Evolutionary conservation across 2,113 vertebrate species (phyloP).

Genomic region (Verasper variegatus): DNA sequence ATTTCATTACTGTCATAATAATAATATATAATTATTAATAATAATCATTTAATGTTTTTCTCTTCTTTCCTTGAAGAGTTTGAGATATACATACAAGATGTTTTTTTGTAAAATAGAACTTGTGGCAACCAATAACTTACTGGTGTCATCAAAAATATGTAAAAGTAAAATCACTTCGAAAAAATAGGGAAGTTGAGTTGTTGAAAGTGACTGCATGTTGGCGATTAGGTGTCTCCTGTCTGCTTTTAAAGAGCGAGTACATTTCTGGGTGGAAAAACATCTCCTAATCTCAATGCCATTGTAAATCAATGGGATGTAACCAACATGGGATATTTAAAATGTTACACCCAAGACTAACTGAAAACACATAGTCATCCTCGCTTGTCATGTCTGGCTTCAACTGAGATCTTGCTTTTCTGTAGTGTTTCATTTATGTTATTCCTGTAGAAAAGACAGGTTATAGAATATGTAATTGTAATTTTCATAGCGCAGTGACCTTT

Average conservation of each 20-base stretch:
- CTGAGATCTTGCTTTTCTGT: conserved; percentile 15
- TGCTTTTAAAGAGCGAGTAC: conserved; percentile 31
- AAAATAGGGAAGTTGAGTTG: neutral
- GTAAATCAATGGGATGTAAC: conserved; percentile 54
- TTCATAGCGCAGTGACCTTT: neutral
- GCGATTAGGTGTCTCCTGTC: neutral
- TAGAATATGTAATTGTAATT: neutral
- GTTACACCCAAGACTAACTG: conserved; percentile 60
- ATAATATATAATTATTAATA: neutral
- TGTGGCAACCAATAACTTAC: neutral
- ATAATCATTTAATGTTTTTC: too few species aligned
- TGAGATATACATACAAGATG: neutral
- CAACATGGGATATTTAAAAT: conserved; percentile 37
- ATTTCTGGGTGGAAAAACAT: conserved; percentile 38
- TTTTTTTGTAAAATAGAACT: neutral
- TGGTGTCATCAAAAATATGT: neutral
- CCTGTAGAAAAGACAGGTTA: neutral
- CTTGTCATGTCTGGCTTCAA: conserved; percentile 30
- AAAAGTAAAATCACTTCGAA: neutral
- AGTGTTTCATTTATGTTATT: conserved; percentile 3
- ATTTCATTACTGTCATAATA: neutral
- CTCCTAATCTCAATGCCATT: conserved; percentile 28
- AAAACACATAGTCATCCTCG: conserved; percentile 41
- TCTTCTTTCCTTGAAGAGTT: neutral
- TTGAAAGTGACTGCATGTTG: neutral